Evolutionary conservation across 1,140 invertebrate species (phyloP), one percentile per base, ranked within the genome.

Genomic region (Aphelinus atriplicis): DNA sequence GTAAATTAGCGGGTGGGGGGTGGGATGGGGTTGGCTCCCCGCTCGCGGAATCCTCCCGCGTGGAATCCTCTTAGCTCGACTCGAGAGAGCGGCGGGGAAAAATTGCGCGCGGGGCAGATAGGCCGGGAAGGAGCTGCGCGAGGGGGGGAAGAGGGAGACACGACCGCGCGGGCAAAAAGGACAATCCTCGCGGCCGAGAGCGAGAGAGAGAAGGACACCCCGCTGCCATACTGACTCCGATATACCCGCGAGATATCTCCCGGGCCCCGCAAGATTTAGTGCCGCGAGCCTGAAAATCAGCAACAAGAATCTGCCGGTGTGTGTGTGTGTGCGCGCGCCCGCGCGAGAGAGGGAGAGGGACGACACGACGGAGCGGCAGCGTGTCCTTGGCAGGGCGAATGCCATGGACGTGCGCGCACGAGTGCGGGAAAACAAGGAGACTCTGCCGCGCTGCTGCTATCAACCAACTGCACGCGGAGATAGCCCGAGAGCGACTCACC

Each of bases 221-320:
- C 81, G 81, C 81, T 84, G 81, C 81, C 82, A 81, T 78, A 82
- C 81, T 82, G 81, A 81, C 81, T 81, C 81, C 80, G 82, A 84
- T 84, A 82, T 84, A 82, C 81, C 77, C 79, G 75, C 75, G 76
- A 84, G 83, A 84, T 84, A 84, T 79, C 80, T 78, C 71, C 69
- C 78, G 42, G 9, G 26, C 26, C 26, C 26, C 26, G 9, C 76
- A 80, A 83, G 81, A 84, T 84, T 84, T 84, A 84, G 82, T 82
- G 81, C 79, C 78, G 71, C 56, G 72, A 76, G 76, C 64, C 71
- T 78, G 79, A 81, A 80, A 83, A 84, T 84, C 83, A 81, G 80
- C 80, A 80, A 72, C 74, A 73, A 81, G 80, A 83, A 83, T 84
- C 83, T 83, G 78, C 47, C 3, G n/a, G 26, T 48, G 26, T 26